Percentiles rank a stretch among this genome's conserved stretches.
Evolutionary conservation across 2,113 vertebrate genomes (phyloP).

Genomic region (Sminthopsis crassicaudata): DNA sequence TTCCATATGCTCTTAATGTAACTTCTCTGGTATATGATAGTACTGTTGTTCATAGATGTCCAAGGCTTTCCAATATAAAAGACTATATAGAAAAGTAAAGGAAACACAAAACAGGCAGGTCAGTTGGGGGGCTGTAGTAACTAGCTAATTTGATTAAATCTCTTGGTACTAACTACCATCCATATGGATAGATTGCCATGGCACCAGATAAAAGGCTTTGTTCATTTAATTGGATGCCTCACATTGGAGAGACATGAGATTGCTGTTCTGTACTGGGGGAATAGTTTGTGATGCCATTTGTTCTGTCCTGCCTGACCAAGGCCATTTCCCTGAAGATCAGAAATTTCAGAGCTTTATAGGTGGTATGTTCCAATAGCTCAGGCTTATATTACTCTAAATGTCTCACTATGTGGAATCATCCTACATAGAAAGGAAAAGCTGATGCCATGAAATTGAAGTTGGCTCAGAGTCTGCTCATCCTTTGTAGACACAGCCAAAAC

Average conservation of each 20-base stretch:
- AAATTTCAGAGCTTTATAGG: conserved; percentile 55
- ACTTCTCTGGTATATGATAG: background rate
- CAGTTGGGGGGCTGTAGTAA: background rate
- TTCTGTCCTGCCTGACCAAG: conserved; percentile 46
- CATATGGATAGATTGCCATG: background rate
- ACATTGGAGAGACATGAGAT: background rate
- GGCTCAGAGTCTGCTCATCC: background rate
- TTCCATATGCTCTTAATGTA: background rate
- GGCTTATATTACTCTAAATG: conserved; percentile 63
- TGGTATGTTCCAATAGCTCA: conserved; percentile 53
- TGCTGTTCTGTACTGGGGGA: conserved; percentile 47
- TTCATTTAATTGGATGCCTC: background rate
- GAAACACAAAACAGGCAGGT: background rate
- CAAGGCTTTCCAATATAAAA: background rate
- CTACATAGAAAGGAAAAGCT: conserved; percentile 15
- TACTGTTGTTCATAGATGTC: background rate
- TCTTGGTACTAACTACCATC: background rate
- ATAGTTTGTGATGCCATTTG: conserved; percentile 62
- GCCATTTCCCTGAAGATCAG: conserved; percentile 37
- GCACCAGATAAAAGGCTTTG: background rate
- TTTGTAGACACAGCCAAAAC: conserved; percentile 8
- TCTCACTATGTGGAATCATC: conserved; percentile 32
- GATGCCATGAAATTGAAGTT: conserved; percentile 26
- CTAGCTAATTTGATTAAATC: background rate
- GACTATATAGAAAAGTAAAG: background rate